Evolutionary conservation across 2,113 vertebrate species (phyloP).

Genomic region (Archilochus colubris): DNA sequence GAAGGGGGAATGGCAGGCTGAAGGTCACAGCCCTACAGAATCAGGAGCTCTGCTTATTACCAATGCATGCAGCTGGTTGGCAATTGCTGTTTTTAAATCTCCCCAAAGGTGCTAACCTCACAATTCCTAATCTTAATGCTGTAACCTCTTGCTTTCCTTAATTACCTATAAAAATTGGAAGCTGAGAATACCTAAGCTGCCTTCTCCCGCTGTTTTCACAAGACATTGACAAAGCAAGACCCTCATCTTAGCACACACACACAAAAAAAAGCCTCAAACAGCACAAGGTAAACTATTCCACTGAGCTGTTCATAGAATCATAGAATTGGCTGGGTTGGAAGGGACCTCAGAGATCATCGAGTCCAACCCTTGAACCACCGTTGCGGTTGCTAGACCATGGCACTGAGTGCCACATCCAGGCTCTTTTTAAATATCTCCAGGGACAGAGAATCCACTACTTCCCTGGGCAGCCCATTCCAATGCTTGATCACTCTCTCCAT

Average conservation of each 20-base stretch:
- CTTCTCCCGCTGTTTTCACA: neutral
- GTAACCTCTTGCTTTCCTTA: neutral
- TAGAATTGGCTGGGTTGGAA: too few relatives aligned
- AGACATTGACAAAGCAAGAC: neutral
- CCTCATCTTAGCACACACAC: neutral
- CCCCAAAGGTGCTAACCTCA: neutral
- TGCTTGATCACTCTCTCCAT: too few relatives aligned
- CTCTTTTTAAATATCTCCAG: too few relatives aligned
- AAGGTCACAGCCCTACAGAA: slow-evolving; percentile 14
- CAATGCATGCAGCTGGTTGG: neutral
- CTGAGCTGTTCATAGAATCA: too few relatives aligned
- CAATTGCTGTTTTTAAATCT: neutral
- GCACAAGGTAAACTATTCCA: neutral
- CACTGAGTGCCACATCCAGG: too few relatives aligned
- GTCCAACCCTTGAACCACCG: too few relatives aligned
- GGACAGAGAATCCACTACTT: too few relatives aligned
- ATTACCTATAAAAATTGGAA: neutral
- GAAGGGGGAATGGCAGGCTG: neutral
- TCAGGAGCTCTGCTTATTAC: neutral
- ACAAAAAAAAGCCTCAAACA: neutral
- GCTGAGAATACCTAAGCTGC: neutral
- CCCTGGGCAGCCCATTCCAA: too few relatives aligned
- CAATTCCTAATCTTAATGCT: neutral
- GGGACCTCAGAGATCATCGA: too few relatives aligned
- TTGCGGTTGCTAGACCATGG: too few relatives aligned